Conservation (phyloP, 2,797 vertebrate genomes). For the Channallabes apus region DNA sequence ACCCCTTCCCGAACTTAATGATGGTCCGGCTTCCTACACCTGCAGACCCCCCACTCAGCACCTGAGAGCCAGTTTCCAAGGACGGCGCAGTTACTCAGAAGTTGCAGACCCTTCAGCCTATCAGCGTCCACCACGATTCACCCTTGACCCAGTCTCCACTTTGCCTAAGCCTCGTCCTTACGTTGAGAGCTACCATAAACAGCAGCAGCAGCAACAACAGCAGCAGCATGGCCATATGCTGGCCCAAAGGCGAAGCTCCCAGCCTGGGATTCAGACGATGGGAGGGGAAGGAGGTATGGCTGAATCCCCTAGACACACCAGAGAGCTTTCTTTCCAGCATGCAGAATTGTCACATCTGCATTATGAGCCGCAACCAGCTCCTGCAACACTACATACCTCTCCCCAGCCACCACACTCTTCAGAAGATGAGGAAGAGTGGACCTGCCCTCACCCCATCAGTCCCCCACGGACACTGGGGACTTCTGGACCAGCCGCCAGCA, state of each 20-base stretch:
- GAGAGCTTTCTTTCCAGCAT: conserved; percentile 79
- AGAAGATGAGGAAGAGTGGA: conserved; percentile 94
- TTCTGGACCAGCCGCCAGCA: conserved; percentile 69
- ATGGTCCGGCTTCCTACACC: conserved; percentile 81
- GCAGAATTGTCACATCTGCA: conserved; percentile 85
- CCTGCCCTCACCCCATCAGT: conserved; percentile 85
- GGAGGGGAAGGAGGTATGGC: conserved; percentile 67
- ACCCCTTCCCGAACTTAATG: conserved; percentile 76
- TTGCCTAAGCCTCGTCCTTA: conserved; percentile 92
- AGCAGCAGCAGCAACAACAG: conserved; percentile 69
- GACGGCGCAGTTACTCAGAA: conserved; percentile 94
- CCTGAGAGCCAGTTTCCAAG: conserved; percentile 92
- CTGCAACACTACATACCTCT: conserved; percentile 71
- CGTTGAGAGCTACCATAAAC: conserved; percentile 79
- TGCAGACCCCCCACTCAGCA: conserved; percentile 87
- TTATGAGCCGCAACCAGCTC: conserved; percentile 82
- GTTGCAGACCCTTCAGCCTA: conserved; percentile 87
- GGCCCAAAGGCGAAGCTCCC: conserved; percentile 63
- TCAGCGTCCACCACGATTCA: conserved; percentile 82
- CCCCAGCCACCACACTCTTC: conserved; percentile 82
- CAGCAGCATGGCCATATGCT: conserved; percentile 66
- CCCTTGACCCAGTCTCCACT: conserved; percentile 88
- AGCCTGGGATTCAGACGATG: conserved; percentile 66
- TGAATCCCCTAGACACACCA: conserved; percentile 72
- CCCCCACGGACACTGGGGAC: conserved; percentile 76